Evolutionary conservation across 1,140 invertebrate species (phyloP).

Genomic region (Oryctes rhinoceros): DNA sequence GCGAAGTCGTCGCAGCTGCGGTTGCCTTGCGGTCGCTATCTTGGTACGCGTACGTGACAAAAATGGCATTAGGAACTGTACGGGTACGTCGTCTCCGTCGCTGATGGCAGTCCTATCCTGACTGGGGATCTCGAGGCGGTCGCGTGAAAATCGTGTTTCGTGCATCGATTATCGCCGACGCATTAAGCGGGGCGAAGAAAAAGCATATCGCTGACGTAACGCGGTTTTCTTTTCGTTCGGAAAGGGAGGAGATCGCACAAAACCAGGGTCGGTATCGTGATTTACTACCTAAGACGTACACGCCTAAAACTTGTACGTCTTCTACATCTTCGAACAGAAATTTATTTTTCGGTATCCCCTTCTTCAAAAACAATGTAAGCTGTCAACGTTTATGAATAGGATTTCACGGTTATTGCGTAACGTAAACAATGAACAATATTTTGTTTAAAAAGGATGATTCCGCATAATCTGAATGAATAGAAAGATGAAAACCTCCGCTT

Average conservation of each 20-base stretch:
- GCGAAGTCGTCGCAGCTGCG: constrained; percentile 1
- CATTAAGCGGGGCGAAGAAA: background rate
- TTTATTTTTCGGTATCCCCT: no score
- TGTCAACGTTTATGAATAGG: no score
- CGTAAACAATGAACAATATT: no score
- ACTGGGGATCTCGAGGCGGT: constrained; percentile 3
- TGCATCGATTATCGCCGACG: background rate
- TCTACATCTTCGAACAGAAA: no score
- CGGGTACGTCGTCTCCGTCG: background rate
- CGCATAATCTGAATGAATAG: no score
- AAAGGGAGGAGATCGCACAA: background rate
- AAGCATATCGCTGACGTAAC: background rate
- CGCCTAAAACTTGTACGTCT: no score
- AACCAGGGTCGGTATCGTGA: background rate
- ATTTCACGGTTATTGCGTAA: no score
- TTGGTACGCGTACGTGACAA: background rate
- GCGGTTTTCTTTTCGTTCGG: background rate
- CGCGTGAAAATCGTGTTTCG: constrained; percentile 17
- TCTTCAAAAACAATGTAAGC: no score
- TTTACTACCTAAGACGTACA: background rate
- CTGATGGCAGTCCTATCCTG: background rate
- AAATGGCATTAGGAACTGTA: constrained; percentile 4
- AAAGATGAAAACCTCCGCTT: no score
- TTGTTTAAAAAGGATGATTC: no score
- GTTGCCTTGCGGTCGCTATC: background rate